Evolutionary conservation across 2,113 vertebrate species (phyloP).

Genomic region (Alosa alosa): DNA sequence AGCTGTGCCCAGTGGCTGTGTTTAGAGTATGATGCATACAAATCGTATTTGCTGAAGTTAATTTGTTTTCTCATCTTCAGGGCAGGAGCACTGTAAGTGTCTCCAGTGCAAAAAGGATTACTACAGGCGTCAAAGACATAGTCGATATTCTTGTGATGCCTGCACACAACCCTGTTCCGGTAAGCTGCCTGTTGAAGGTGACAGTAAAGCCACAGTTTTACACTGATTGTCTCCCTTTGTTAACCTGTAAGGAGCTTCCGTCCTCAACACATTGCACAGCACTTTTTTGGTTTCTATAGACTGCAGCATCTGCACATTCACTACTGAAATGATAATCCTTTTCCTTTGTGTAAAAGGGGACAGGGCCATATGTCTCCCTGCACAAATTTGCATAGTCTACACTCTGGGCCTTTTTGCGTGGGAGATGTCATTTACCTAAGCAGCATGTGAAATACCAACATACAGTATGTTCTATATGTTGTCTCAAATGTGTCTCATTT

Average conservation of each 20-base stretch:
- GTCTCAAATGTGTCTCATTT: not conserved
- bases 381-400: not conserved
- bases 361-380: not conserved
- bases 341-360: not conserved
- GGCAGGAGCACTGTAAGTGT: not conserved
- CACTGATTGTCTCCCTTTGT: not conserved
- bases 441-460: not conserved
- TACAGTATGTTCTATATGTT: not conserved
- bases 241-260: not conserved
- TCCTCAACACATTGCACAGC: not conserved
- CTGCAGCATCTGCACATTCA: not conserved
- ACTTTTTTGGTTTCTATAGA: not conserved
- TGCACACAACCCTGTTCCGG: constrained; percentile 28
- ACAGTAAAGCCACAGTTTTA: not conserved
- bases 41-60: not conserved
- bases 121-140: not conserved
- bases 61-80: not conserved
- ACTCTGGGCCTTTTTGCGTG: not conserved
- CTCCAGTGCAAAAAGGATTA: not conserved
- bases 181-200: constrained; percentile 4
- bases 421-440: not conserved
- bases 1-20: no score
- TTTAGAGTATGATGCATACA: no score
- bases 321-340: not conserved
- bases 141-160: not conserved